A percentile compares a stretch with the other conserved stretches of the same genome.
Evolutionary conservation across 2,888 invertebrate species (phyloP).

Genomic region (Agrochola lota): DNA sequence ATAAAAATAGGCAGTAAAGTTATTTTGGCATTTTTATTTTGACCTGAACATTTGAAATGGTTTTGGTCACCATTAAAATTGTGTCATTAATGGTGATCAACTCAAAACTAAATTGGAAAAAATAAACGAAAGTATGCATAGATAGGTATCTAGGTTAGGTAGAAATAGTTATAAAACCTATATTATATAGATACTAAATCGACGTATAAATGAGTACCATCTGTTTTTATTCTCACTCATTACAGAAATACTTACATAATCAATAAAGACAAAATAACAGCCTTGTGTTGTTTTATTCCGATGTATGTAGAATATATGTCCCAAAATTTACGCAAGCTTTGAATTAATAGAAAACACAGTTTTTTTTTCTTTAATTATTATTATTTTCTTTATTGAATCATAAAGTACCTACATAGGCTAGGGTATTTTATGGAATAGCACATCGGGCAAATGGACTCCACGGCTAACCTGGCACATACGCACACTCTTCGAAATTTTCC

Average conservation of each 20-base stretch:
- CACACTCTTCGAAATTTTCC: neutral
- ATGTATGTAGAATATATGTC: neutral
- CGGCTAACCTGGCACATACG: neutral
- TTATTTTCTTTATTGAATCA: neutral
- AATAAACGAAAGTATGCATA: neutral
- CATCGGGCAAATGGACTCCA: neutral
- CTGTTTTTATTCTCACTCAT: neutral
- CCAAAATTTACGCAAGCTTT: neutral
- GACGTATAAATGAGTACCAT: neutral
- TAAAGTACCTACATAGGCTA: neutral
- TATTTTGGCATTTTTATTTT: slow-evolving; percentile 53
- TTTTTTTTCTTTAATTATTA: neutral
- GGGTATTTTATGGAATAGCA: neutral
- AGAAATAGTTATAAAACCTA: neutral
- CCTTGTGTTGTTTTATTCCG: neutral
- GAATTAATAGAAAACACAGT: too few relatives aligned
- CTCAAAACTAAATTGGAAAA: neutral
- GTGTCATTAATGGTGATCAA: neutral
- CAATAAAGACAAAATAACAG: neutral
- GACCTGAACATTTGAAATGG: neutral
- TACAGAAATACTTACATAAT: neutral
- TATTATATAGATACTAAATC: neutral
- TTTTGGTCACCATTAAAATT: neutral
- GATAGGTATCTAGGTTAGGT: slow-evolving; percentile 6
- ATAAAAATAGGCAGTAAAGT: slow-evolving; percentile 78